These are phyloP conservation scores for Amorpha juglandis DNA, from an alignment of 2,888 invertebrate species.

Conservation along the genomic window DNA sequence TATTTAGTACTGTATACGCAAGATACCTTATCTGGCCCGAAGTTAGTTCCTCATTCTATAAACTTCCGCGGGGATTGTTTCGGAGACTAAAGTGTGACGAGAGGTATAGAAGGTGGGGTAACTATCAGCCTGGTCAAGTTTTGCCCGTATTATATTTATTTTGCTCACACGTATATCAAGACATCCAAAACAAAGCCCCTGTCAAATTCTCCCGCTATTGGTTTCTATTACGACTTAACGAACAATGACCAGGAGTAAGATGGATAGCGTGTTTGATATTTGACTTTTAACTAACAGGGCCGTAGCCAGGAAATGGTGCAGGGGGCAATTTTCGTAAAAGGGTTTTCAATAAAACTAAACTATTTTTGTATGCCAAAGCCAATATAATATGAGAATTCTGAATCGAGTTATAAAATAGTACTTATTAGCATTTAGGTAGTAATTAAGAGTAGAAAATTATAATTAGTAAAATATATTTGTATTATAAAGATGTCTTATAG, in stretches of 20 bases:
- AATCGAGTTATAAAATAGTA: conserved; percentile 1
- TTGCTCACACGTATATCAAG: neutral
- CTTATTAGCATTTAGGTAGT: conserved; percentile 11
- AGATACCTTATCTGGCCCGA: too few relatives aligned
- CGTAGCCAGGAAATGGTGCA: neutral
- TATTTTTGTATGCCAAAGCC: neutral
- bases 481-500: neutral
- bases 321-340: neutral
- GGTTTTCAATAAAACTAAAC: neutral
- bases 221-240: neutral
- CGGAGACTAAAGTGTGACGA: too few relatives aligned
- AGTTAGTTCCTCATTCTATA: too few relatives aligned
- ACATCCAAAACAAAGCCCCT: neutral
- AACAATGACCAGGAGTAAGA: neutral
- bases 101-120: too few relatives aligned
- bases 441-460: neutral
- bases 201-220: conserved; percentile 11
- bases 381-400: neutral
- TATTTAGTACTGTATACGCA: too few relatives aligned
- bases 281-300: neutral
- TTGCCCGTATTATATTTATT: neutral
- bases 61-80: too few relatives aligned
- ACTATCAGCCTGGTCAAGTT: too few relatives aligned
- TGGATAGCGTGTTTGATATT: conserved; percentile 7
- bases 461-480: neutral